phyloP scores from a whole-genome alignment of 2,113 vertebrate species.

The Chaetura pelagica region DNA sequence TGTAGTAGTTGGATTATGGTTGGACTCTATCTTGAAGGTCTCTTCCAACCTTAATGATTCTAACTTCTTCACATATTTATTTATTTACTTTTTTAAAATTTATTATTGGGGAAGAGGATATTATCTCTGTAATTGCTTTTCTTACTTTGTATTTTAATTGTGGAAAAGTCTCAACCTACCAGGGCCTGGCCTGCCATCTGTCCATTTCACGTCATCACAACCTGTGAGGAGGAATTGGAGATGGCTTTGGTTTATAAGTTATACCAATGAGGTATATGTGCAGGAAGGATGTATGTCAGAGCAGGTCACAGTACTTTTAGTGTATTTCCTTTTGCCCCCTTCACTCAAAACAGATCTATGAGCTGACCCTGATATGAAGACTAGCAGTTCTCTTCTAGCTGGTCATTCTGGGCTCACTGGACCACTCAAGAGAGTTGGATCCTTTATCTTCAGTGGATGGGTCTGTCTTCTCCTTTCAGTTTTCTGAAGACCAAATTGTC shows the following conservation, averaged over 20 bases:
- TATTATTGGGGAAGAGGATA: not conserved
- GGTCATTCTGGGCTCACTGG: not conserved
- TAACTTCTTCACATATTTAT: too few species aligned
- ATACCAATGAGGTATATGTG: not conserved
- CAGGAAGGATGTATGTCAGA: not conserved
- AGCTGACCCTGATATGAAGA: not conserved
- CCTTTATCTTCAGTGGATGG: not conserved
- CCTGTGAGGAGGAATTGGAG: not conserved
- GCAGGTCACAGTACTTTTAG: not conserved
- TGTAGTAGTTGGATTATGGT: too few species aligned
- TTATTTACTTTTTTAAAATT: too few species aligned
- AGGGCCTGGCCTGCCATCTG: not conserved
- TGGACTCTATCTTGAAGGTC: too few species aligned
- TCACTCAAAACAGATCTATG: not conserved
- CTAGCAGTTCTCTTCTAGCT: not conserved
- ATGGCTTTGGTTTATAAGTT: not conserved
- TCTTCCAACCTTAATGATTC: too few species aligned
- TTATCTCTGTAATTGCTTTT: not conserved
- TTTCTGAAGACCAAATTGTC: too few species aligned
- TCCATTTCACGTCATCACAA: not conserved
- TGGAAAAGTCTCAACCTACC: not conserved
- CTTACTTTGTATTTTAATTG: not conserved
- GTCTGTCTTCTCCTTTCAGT: too few species aligned
- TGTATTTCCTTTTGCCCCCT: not conserved
- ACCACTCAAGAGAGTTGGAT: not conserved